Evolutionary conservation across 2,888 invertebrate species (phyloP).

Genomic region (Mythimna vitellina): DNA sequence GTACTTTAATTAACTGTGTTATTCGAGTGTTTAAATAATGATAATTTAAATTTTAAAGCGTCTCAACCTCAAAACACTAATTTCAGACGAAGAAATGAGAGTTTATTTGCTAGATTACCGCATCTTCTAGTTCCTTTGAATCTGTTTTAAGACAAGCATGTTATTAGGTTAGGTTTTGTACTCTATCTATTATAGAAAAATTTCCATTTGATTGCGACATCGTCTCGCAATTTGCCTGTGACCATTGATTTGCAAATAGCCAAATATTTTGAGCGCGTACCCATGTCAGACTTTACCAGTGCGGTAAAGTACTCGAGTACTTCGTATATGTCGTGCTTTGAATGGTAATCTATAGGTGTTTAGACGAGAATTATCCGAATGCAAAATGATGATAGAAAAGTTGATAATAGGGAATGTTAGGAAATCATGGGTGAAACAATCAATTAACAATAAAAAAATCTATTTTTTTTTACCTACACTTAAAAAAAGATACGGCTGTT

Average conservation of each 20-base stretch:
- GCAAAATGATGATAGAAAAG: background rate
- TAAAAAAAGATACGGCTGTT: no score
- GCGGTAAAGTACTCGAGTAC: constrained; percentile 48
- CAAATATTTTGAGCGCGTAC: constrained; percentile 51
- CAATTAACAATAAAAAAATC: background rate
- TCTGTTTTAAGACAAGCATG: background rate
- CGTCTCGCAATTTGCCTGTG: constrained; percentile 36
- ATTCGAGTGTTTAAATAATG: background rate
- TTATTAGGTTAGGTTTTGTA: no score
- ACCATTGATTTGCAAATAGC: constrained; percentile 62
- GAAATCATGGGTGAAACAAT: background rate
- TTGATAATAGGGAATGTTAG: constrained; percentile 10
- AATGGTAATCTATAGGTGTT: constrained; percentile 55
- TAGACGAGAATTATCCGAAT: constrained; percentile 32
- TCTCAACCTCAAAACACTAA: background rate
- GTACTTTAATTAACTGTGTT: background rate
- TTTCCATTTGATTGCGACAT: constrained; percentile 36
- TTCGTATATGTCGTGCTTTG: constrained; percentile 58
- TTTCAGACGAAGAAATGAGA: no score
- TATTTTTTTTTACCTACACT: no score
- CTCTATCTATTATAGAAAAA: constrained; percentile 3
- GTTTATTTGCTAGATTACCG: background rate
- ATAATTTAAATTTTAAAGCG: background rate
- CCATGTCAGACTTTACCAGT: constrained; percentile 35
- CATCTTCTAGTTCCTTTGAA: background rate